These are phyloP conservation scores for Phenganax subtilis DNA, from an alignment of 92 coral and sea anemone genomes.

Conservation along the genomic window DNA sequence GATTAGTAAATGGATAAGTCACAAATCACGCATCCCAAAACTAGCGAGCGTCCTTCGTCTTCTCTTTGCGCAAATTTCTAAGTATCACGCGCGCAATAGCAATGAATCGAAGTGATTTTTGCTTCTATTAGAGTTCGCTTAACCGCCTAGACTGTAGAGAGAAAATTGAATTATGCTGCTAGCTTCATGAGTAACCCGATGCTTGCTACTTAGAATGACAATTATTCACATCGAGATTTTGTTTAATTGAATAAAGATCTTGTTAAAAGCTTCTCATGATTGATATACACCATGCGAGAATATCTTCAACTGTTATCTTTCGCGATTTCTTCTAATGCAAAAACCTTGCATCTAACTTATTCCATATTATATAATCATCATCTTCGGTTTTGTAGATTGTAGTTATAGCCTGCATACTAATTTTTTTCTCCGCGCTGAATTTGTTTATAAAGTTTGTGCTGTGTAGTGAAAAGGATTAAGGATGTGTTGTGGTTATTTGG, in stretches of 20 bases:
- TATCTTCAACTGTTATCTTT: neutral
- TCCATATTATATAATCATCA: neutral
- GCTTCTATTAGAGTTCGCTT: conserved; percentile 3
- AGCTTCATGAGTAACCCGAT: conserved; percentile 7
- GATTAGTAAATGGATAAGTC: conserved; percentile 1
- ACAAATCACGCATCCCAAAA: neutral
- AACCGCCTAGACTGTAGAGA: conserved; percentile 6
- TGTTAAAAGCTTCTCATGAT: conserved; percentile 41
- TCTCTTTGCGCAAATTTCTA: neutral
- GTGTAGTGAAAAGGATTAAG: neutral
- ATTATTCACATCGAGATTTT: conserved; percentile 28
- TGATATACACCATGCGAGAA: conserved; percentile 24
- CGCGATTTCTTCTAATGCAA: conserved; percentile 1
- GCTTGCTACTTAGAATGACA: conserved; percentile 33
- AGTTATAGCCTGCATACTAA: neutral
- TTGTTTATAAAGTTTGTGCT: neutral
- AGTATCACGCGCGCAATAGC: neutral
- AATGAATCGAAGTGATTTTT: neutral
- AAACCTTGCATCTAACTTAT: neutral
- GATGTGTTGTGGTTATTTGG: neutral
- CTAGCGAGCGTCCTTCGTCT: neutral
- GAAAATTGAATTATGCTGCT: conserved; percentile 25
- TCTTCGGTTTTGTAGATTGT: neutral
- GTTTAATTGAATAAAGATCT: conserved; percentile 42
- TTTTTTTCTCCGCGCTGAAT: neutral